These are phyloP conservation scores for Drosophila mimetica DNA, from an alignment of 2,888 invertebrate genomes.

Conservation along the genomic window DNA sequence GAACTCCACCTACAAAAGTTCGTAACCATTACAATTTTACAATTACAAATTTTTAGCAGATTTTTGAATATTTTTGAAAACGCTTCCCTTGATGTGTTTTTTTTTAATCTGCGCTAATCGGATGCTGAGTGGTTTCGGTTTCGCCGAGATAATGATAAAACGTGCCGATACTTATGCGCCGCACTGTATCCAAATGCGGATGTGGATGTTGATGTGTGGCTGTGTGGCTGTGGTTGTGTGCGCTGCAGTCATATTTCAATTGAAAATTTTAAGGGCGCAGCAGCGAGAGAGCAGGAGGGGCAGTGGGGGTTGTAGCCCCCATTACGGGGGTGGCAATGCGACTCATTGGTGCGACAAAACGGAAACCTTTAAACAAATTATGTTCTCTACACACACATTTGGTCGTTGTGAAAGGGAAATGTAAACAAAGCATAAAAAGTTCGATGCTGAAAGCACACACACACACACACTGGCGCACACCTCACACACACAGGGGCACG, in stretches of 20 bases:
- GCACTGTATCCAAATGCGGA: conserved; percentile 30
- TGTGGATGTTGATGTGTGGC: conserved; percentile 20
- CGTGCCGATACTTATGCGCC: conserved; percentile 35
- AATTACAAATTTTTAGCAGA: not conserved
- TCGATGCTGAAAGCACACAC: conserved; percentile 46
- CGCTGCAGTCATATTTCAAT: conserved; percentile 69
- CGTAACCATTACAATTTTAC: not conserved
- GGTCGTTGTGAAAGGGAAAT: conserved; percentile 68
- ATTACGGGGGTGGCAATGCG: conserved; percentile 2
- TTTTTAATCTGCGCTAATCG: not conserved
- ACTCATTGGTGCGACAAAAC: conserved; percentile 21
- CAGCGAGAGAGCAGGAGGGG: conserved; percentile 10
- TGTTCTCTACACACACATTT: conserved; percentile 49
- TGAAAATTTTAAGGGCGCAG: conserved; percentile 72
- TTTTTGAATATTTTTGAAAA: not conserved
- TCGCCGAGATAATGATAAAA: conserved; percentile 16
- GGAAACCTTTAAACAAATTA: conserved; percentile 72
- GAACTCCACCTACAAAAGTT: not conserved
- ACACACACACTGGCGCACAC: conserved; percentile 22
- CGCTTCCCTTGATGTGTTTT: too few species aligned
- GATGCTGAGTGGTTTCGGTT: not conserved
- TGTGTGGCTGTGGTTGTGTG: conserved; percentile 18
- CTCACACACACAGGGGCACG: conserved; percentile 26
- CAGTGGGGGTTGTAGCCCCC: conserved; percentile 1
- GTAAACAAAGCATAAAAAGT: conserved; percentile 70